Evolutionary conservation across 1,140 invertebrate species (phyloP).

Genomic region (Polypedilum pembai): DNA sequence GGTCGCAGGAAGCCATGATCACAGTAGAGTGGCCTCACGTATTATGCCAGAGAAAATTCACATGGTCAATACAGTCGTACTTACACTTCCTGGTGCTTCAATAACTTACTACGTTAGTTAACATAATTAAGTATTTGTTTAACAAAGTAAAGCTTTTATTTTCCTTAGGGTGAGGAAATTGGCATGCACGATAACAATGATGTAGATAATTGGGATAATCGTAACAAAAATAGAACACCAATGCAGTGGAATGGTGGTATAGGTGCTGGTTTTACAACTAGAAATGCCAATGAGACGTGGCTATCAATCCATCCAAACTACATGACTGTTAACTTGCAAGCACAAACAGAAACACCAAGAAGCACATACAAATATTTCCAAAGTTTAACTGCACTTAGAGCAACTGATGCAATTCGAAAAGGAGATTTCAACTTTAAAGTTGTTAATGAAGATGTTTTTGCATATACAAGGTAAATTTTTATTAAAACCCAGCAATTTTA

Average conservation of each 20-base stretch:
- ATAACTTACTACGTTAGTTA: conserved; percentile 60
- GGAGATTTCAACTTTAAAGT: conserved; percentile 41
- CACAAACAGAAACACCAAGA: conserved; percentile 36
- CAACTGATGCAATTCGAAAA: conserved; percentile 37
- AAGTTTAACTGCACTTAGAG: conserved; percentile 42
- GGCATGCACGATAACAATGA: conserved; percentile 57
- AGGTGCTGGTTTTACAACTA: conserved; percentile 46
- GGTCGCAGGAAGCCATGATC: conserved; percentile 62
- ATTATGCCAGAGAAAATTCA: conserved; percentile 50
- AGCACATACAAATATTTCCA: conserved; percentile 50
- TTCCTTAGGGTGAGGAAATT: conserved; percentile 67
- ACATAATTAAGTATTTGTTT: background rate
- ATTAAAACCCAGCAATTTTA: background rate
- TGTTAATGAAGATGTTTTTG: conserved; percentile 43
- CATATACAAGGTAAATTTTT: conserved; percentile 36
- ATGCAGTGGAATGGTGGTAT: conserved; percentile 58
- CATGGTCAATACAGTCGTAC: conserved; percentile 53
- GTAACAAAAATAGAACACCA: conserved; percentile 58
- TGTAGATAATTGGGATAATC: conserved; percentile 44
- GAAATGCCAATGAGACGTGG: conserved; percentile 46
- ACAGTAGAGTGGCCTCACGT: conserved; percentile 48
- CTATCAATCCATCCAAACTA: conserved; percentile 46
- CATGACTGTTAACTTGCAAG: conserved; percentile 40
- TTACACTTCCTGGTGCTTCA: conserved; percentile 59
- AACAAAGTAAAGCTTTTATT: conserved; percentile 39